These are phyloP conservation scores for Erpetoichthys calabaricus DNA, from an alignment of 2,797 vertebrate genomes.

Conservation along the genomic window DNA sequence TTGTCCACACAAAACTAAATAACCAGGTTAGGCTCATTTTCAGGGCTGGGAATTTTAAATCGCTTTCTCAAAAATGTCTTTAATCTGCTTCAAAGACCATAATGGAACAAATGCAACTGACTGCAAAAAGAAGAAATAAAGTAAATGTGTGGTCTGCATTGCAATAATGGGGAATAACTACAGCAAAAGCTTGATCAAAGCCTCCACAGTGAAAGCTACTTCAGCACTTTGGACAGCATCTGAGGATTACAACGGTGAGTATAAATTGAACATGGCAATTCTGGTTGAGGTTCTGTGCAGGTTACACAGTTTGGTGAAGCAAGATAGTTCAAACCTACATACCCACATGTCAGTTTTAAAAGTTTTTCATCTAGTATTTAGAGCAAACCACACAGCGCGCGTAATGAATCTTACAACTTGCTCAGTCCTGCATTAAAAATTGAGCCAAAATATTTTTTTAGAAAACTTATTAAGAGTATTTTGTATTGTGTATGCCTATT, in stretches of 20 bases:
- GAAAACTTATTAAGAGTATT: too few species aligned
- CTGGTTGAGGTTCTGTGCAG: constrained; percentile 19
- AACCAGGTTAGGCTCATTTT: constrained; percentile 7
- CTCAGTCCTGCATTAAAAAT: too few species aligned
- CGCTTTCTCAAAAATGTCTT: constrained; percentile 7
- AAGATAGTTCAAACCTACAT: not conserved
- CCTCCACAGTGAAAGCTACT: constrained; percentile 12
- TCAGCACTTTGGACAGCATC: constrained; percentile 7
- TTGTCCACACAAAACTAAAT: too few species aligned
- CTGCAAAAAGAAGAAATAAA: constrained; percentile 12
- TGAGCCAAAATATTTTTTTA: too few species aligned
- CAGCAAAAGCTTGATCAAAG: too few species aligned
- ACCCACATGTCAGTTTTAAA: not conserved
- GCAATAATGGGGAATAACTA: too few species aligned
- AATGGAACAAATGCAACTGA: constrained; percentile 12
- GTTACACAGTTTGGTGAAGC: not conserved
- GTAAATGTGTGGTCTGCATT: too few species aligned
- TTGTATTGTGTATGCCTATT: too few species aligned
- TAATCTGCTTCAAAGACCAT: constrained; percentile 17
- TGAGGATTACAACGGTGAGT: constrained; percentile 15
- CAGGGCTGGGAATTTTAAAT: constrained; percentile 5
- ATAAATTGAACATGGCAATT: constrained; percentile 32
- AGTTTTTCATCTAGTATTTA: too few species aligned
- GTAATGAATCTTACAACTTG: too few species aligned
- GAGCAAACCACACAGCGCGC: too few species aligned